Conservation (phyloP, 2,888 invertebrate species). For the Tetragnatha montana region DNA sequence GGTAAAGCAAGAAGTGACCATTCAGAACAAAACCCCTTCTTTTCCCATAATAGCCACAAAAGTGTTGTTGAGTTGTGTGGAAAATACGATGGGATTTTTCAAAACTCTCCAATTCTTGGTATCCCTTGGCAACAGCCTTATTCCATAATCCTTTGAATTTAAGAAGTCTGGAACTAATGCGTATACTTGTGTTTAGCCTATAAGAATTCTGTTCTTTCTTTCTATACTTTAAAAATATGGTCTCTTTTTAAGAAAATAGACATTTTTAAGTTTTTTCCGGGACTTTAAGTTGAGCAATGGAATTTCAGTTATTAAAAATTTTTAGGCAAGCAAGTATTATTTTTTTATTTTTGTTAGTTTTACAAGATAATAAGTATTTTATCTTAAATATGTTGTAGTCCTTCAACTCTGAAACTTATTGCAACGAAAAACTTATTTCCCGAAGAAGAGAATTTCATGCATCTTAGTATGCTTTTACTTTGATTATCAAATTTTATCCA, state of each 20-base stretch:
- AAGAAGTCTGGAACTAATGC: neutral
- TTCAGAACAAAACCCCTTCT: no score
- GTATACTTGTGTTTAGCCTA: neutral
- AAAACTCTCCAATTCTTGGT: neutral
- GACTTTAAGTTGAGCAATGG: neutral
- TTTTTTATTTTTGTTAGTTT: no score
- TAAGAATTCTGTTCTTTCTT: neutral
- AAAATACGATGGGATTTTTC: neutral
- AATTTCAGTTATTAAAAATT: neutral
- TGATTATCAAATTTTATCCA: no score
- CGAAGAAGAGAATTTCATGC: no score
- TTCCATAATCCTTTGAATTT: neutral
- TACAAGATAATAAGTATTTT: no score
- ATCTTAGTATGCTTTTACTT: no score
- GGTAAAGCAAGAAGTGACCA: no score
- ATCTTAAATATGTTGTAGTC: no score
- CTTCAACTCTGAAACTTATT: no score
- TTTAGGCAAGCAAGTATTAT: neutral
- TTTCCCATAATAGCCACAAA: no score
- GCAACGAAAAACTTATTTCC: no score
- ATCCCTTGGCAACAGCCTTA: neutral
- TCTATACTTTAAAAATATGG: neutral
- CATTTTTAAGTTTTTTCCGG: neutral
- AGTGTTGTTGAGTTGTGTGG: neutral
- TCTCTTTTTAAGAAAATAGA: neutral